Base-by-base conservation (phyloP, 1,140 invertebrate genomes). In the Heliconius nattereri region DNA sequence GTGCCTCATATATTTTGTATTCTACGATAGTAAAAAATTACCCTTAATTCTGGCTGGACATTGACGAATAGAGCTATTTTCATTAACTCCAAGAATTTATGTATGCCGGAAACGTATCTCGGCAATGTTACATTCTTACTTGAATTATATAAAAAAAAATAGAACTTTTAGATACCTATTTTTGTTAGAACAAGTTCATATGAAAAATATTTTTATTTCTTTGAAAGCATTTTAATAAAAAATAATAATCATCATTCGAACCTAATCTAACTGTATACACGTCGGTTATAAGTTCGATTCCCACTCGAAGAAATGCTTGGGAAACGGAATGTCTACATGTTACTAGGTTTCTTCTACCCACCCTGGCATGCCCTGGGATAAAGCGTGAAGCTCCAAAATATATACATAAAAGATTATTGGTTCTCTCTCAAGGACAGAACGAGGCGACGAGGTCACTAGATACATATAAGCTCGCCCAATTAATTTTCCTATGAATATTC, bases 391-490 rank as follows among this genome's bases (percentile, higher is more conserved):
- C 49, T 45, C 13, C 13, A 5, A 16, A 45, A 45, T 45, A 45
- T 45, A 45, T 45, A 45, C 16, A 23, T 54, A 29, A 2, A 66
- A 66, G 7, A 29, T 1, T 29, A 13, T 13, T 16, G 9, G 8
- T 7, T 26, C 3, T 5, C 60, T 66, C 9, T 29, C 60, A 29
- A 66, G 8, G 23, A 29, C 60, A 13, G 60, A 29, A 66, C 13
- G 23, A 29, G 6, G 60, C 23, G 26, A 66, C 8, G 20, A 20
- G 54, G 60, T 66, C 60, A 13, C 0, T 16, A 6, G 60, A 8
- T 26, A 60, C n/a, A 60, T 29, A 66, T 23, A 60, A 60, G 9
- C 26, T 66, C 60, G 60, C 60, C 60, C 60, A 66, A 66, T 66
- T 16, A 66, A 66, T 29, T 66, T 66, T 29, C 23, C 13, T 29